phyloP scores from a whole-genome alignment of 2,888 invertebrate genomes.

The Nasonia oneida region DNA sequence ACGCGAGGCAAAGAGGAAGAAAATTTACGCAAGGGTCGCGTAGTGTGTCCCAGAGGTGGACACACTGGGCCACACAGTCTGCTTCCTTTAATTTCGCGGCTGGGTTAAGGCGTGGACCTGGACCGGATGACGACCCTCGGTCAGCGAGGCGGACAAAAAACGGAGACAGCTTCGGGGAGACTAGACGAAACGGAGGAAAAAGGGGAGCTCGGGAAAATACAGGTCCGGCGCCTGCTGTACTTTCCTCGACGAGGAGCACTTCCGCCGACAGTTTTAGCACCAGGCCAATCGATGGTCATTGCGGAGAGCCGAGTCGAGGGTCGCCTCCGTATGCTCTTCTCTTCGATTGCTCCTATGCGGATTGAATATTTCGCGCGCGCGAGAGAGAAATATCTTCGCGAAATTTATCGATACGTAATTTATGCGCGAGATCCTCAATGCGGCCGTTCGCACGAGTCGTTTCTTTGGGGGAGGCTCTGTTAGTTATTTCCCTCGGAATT shows the following conservation, averaged over 20 bases:
- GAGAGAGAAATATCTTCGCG: not conserved
- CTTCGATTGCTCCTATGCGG: not conserved
- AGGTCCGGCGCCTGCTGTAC: conserved; percentile 10
- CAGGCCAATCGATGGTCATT: conserved; percentile 23
- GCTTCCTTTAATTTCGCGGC: conserved; percentile 58
- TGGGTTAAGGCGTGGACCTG: conserved; percentile 51
- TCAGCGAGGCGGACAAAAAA: not conserved
- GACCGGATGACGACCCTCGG: conserved; percentile 20
- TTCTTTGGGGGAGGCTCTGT: conserved; percentile 33
- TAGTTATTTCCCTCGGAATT: conserved; percentile 56
- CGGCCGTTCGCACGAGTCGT: conserved; percentile 26
- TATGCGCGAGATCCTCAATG: conserved; percentile 38
- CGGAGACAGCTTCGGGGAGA: conserved; percentile 19
- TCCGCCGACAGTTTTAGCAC: conserved; percentile 47
- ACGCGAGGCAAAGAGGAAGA: conserved; percentile 1
- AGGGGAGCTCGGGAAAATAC: not conserved
- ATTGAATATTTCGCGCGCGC: not conserved
- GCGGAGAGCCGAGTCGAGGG: not conserved
- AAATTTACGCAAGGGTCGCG: conserved; percentile 35
- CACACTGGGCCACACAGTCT: not conserved
- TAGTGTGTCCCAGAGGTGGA: not conserved
- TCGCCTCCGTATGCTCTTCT: not conserved
- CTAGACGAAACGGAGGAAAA: not conserved
- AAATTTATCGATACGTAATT: conserved; percentile 44
- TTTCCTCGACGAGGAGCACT: conserved; percentile 39